Conservation (phyloP, 2,888 invertebrate species). For the Tholera decimalis region DNA sequence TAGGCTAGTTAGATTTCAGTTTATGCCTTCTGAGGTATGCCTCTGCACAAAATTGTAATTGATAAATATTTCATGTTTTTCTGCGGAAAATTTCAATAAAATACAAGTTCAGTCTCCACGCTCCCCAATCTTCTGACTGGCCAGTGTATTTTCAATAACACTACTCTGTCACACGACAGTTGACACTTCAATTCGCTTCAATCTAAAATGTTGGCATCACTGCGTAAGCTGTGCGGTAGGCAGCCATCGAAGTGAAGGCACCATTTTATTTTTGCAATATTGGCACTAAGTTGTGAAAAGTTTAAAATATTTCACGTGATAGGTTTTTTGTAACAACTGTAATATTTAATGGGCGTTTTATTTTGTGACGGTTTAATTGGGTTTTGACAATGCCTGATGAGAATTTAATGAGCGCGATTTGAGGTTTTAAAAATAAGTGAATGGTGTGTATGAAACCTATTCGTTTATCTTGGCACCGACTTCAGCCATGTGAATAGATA, state of each 20-base stretch:
- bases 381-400: not conserved
- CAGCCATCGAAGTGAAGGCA: slow-evolving; percentile 37
- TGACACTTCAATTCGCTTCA: slow-evolving; percentile 84
- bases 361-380: not conserved
- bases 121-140: slow-evolving; percentile 59
- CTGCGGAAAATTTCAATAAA: not conserved
- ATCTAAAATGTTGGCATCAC: slow-evolving; percentile 76
- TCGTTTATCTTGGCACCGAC: no score
- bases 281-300: slow-evolving; percentile 20
- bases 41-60: no score
- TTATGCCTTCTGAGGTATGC: no score
- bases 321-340: not conserved
- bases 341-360: slow-evolving; percentile 29
- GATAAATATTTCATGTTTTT: no score
- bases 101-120: slow-evolving; percentile 61
- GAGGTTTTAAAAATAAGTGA: slow-evolving; percentile 9
- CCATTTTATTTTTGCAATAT: slow-evolving; percentile 41
- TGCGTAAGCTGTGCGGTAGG: slow-evolving; percentile 33
- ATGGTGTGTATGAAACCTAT: no score
- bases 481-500: no score
- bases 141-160: slow-evolving; percentile 77
- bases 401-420: slow-evolving; percentile 3
- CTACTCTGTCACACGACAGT: slow-evolving; percentile 76
- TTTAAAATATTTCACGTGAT: slow-evolving; percentile 11
- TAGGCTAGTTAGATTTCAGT: no score